Conservation (phyloP, 1,140 invertebrate genomes). For the Maniola jurtina region DNA sequence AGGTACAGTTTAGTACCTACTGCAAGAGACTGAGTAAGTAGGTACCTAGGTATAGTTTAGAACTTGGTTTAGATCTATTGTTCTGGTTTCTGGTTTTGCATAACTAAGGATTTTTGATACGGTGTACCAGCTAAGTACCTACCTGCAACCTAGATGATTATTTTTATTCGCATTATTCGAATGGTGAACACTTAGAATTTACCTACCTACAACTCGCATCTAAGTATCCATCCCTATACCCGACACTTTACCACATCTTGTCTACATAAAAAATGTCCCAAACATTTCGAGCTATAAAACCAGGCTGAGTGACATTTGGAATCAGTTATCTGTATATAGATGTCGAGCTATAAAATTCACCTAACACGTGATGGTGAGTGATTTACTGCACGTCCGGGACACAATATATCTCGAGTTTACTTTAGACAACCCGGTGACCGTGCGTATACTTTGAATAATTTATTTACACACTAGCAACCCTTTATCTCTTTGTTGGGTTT, state of each 20-base stretch:
- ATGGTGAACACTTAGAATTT: no score
- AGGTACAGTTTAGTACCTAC: no score
- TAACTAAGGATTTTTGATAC: no score
- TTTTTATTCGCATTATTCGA: no score
- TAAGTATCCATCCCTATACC: not conserved
- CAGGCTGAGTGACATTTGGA: conserved; percentile 30
- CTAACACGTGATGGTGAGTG: conserved; percentile 56
- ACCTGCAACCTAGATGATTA: no score
- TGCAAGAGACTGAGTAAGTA: no score
- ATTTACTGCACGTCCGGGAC: conserved; percentile 57
- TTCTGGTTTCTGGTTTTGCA: no score
- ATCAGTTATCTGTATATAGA: conserved; percentile 52
- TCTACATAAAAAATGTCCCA: conserved; percentile 11
- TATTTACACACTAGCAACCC: conserved; percentile 68
- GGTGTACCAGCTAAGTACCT: no score
- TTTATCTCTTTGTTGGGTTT: conserved; percentile 75
- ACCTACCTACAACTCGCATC: no score
- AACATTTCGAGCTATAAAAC: conserved; percentile 22
- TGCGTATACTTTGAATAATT: conserved; percentile 60
- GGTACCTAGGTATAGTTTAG: no score
- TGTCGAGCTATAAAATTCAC: conserved; percentile 56
- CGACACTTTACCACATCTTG: not conserved
- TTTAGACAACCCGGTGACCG: conserved; percentile 60
- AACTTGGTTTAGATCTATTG: no score
- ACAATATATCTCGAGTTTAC: conserved; percentile 64